Percentiles rank a stretch among this genome's conserved stretches.
phyloP scores from a whole-genome alignment of 2,888 invertebrate genomes.

The Siphonodentalium dalli region DNA sequence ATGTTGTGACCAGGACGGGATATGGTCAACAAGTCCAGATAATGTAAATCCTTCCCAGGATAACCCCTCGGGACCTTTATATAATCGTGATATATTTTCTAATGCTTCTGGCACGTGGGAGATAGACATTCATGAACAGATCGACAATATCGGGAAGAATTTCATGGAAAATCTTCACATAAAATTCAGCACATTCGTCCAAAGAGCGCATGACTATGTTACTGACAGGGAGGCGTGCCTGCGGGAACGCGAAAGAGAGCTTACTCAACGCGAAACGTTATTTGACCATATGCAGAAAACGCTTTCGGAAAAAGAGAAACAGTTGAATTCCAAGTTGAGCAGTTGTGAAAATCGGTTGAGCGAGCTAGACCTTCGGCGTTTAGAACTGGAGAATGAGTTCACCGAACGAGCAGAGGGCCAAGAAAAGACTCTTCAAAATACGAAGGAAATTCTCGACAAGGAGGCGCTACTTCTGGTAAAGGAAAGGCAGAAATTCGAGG shows the following conservation, averaged over 20 bases:
- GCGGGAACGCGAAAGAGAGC: conserved; percentile 47
- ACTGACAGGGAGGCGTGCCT: conserved; percentile 48
- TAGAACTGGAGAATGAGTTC: conserved; percentile 41
- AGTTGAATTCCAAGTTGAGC: conserved; percentile 39
- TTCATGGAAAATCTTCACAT: conserved; percentile 51
- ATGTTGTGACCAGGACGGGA: conserved; percentile 33
- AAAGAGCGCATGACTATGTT: conserved; percentile 51
- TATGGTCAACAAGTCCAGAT: conserved; percentile 46
- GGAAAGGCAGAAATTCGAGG: conserved; percentile 46
- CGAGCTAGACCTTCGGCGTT: conserved; percentile 43
- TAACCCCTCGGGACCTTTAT: conserved; percentile 39
- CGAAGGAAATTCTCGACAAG: conserved; percentile 32
- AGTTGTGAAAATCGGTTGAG: conserved; percentile 34
- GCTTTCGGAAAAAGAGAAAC: conserved; percentile 43
- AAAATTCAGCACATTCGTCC: conserved; percentile 50
- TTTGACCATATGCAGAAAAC: conserved; percentile 38
- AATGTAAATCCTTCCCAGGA: conserved; percentile 35
- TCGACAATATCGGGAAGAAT: conserved; percentile 51
- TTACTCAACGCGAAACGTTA: conserved; percentile 36
- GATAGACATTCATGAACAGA: conserved; percentile 56
- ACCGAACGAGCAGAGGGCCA: conserved; percentile 33
- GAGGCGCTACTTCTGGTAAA: conserved; percentile 36
- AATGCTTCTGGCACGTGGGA: conserved; percentile 55
- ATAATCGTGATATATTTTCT: conserved; percentile 52
- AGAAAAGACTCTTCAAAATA: conserved; percentile 28